A percentile compares a stretch with the other conserved stretches of the same genome.
Evolutionary conservation across 2,888 invertebrate genomes (phyloP).

Genomic region (Eupeodes latifasciatus): DNA sequence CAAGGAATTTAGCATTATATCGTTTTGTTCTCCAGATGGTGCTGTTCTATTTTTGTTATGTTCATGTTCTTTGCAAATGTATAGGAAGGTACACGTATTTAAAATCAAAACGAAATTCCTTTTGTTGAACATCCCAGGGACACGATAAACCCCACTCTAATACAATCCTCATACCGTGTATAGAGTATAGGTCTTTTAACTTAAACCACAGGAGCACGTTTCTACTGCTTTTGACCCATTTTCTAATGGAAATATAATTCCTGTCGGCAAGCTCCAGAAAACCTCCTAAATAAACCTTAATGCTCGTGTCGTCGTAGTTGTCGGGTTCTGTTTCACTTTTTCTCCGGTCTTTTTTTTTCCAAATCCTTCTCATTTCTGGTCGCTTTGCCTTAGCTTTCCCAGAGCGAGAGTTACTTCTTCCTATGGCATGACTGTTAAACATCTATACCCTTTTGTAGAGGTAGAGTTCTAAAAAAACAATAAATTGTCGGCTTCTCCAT

Average conservation of each 20-base stretch:
- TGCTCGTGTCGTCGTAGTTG: slow-evolving; percentile 66
- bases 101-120: slow-evolving; percentile 27
- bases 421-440: slow-evolving; percentile 47
- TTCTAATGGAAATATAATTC: slow-evolving; percentile 70
- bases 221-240: slow-evolving; percentile 58
- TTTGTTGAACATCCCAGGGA: slow-evolving; percentile 4
- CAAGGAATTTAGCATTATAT: slow-evolving; percentile 28
- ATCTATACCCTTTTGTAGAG: slow-evolving; percentile 35
- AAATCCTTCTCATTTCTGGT: slow-evolving; percentile 3
- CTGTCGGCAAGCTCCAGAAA: slow-evolving; percentile 51
- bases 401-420: slow-evolving; percentile 45
- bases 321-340: slow-evolving; percentile 33
- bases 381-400: neutral
- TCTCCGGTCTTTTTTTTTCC: neutral
- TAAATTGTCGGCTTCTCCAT: slow-evolving; percentile 59
- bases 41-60: neutral
- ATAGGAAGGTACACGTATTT: neutral
- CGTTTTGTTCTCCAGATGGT: slow-evolving; percentile 29
- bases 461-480: slow-evolving; percentile 54
- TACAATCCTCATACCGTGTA: neutral
- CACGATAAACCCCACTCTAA: neutral
- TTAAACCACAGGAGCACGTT: slow-evolving; percentile 47
- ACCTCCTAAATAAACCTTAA: slow-evolving; percentile 72
- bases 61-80: too few relatives aligned
- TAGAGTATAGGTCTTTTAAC: slow-evolving; percentile 1